These are phyloP conservation scores for Brachionus angularis DNA, from an alignment of 1,140 invertebrate genomes.

Conservation along the genomic window DNA sequence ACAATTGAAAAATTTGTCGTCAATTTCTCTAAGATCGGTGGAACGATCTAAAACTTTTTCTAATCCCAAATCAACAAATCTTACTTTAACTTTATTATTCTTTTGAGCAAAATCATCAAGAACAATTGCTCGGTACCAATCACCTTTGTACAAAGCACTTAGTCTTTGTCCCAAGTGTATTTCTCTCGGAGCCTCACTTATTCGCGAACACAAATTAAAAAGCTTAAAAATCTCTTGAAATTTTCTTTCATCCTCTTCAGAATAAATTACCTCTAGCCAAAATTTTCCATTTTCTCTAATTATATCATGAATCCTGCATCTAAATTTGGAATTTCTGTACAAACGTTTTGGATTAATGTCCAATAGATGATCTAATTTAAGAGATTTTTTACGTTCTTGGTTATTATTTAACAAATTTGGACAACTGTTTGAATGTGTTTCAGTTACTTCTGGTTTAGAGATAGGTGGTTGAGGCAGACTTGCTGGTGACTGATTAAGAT, in stretches of 20 bases:
- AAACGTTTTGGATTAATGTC: constrained; percentile 42
- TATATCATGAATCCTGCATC: constrained; percentile 27
- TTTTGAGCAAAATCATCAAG: not conserved
- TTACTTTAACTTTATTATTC: constrained; percentile 5
- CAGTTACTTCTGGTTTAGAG: not conserved
- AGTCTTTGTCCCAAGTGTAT: not conserved
- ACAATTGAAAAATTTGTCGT: constrained; percentile 40
- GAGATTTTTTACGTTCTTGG: not conserved
- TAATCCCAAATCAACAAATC: constrained; percentile 21
- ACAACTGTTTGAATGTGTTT: not conserved
- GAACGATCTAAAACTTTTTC: constrained; percentile 8
- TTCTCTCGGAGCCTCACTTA: not conserved
- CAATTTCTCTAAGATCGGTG: constrained; percentile 7
- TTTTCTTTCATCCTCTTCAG: constrained; percentile 39
- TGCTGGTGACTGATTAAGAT: not conserved
- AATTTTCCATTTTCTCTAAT: not conserved
- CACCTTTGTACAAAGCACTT: constrained; percentile 11
- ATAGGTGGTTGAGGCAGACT: not conserved
- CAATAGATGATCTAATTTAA: constrained; percentile 30
- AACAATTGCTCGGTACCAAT: constrained; percentile 10
- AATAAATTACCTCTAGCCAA: constrained; percentile 33
- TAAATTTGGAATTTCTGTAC: constrained; percentile 34
- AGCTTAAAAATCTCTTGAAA: constrained; percentile 40
- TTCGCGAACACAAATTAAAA: not conserved
- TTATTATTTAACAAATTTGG: not conserved